phyloP scores from a whole-genome alignment of 2,888 invertebrate species.

The Calephelis perditalis region DNA sequence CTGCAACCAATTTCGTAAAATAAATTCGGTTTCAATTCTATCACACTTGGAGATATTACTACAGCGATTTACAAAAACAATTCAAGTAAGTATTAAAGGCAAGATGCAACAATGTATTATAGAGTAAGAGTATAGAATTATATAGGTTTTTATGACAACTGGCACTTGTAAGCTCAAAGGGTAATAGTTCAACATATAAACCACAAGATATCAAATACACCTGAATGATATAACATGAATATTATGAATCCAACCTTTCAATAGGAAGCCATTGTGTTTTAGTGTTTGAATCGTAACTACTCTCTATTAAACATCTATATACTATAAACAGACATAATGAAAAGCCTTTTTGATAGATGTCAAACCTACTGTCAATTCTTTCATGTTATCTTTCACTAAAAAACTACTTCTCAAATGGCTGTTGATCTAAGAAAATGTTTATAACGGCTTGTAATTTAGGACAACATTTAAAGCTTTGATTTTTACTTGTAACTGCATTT shows the following conservation, averaged over 20 bases:
- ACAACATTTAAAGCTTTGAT: constrained; percentile 29
- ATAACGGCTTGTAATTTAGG: constrained; percentile 15
- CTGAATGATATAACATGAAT: neutral
- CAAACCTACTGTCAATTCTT: neutral
- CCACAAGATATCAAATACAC: neutral
- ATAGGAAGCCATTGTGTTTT: constrained; percentile 21
- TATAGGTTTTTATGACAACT: constrained; percentile 18
- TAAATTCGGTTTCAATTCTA: constrained; percentile 20
- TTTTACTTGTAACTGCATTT: neutral
- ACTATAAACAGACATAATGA: constrained; percentile 13
- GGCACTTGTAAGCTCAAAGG: constrained; percentile 26
- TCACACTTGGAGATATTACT: constrained; percentile 26
- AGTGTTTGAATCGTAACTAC: constrained; percentile 5
- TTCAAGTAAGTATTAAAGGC: constrained; percentile 6
- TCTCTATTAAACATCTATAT: constrained; percentile 4
- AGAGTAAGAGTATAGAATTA: constrained; percentile 17
- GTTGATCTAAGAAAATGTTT: constrained; percentile 5
- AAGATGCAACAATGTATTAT: constrained; percentile 11
- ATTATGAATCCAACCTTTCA: constrained; percentile 16
- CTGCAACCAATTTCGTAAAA: neutral
- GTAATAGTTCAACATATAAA: constrained; percentile 12
- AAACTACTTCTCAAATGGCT: neutral
- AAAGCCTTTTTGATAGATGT: constrained; percentile 8
- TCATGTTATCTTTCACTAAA: neutral
- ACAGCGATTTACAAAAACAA: constrained; percentile 19